Evolutionary conservation across 2,113 vertebrate species (phyloP).

Genomic region (Hypanus sabinus): DNA sequence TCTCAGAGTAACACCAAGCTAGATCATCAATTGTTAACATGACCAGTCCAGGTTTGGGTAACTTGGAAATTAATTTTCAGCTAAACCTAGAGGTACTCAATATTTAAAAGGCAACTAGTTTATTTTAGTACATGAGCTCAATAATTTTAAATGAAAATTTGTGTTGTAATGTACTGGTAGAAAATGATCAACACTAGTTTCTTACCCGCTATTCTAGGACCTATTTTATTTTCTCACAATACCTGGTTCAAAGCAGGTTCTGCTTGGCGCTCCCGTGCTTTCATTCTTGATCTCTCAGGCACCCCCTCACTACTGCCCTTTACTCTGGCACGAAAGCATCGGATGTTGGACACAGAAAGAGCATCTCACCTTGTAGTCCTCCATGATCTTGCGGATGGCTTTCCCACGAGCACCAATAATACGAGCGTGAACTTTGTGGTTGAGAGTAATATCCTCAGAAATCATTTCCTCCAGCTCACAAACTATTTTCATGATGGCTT

Average conservation of each 20-base stretch:
- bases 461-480: conserved; percentile 93
- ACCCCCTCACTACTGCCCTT: neutral
- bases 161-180: neutral
- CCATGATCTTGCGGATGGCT: conserved; percentile 96
- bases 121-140: neutral
- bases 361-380: conserved; percentile 85
- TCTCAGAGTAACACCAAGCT: neutral
- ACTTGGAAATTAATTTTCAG: neutral
- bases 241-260: neutral
- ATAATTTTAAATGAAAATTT: neutral
- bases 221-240: neutral
- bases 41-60: neutral
- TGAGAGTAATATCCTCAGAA: conserved; percentile 82
- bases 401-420: conserved; percentile 93
- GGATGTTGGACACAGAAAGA: neutral
- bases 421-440: conserved; percentile 88
- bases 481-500: conserved; percentile 85
- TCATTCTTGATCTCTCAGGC: neutral
- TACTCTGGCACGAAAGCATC: neutral
- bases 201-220: neutral
- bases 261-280: neutral
- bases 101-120: neutral
- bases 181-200: neutral
- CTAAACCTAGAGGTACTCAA: neutral
- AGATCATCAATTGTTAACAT: too few species aligned